Evolutionary conservation across 2,113 vertebrate species (phyloP).

Genomic region (Lophius piscatorius): DNA sequence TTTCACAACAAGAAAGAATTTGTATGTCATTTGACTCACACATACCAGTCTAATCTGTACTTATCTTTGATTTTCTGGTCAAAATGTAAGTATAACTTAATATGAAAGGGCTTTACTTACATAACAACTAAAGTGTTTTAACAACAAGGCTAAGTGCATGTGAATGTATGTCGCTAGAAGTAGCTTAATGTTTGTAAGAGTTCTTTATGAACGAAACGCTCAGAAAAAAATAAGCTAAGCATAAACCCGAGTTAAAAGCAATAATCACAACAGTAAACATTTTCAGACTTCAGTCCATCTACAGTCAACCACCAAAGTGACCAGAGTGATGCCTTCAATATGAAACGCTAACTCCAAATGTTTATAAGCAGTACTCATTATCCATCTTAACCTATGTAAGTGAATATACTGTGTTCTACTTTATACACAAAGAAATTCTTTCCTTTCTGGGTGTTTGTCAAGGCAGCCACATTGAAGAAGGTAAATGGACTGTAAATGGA

Average conservation of each 20-base stretch:
- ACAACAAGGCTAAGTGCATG: too few species aligned
- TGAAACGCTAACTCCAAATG: neutral
- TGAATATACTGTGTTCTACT: neutral
- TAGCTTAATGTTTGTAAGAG: too few species aligned
- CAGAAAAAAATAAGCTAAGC: too few species aligned
- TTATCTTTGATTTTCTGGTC: neutral
- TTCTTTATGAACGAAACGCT: too few species aligned
- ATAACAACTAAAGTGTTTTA: neutral
- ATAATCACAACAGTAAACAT: too few species aligned
- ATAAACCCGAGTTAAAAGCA: too few species aligned
- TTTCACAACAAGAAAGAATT: constrained; percentile 24
- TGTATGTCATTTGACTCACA: neutral
- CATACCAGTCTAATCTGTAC: neutral
- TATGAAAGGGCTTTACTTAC: constrained; percentile 18
- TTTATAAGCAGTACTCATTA: neutral
- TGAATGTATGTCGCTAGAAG: too few species aligned
- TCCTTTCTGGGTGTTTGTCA: neutral
- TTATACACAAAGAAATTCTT: neutral
- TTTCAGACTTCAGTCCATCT: neutral
- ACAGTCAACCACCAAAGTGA: constrained; percentile 20
- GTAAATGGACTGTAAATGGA: neutral
- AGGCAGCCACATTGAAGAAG: constrained; percentile 6
- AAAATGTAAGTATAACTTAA: neutral
- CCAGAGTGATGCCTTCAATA: neutral
- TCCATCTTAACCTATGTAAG: neutral